Conservation (phyloP, 2,888 invertebrate genomes). For the Metallyticus violacea region DNA sequence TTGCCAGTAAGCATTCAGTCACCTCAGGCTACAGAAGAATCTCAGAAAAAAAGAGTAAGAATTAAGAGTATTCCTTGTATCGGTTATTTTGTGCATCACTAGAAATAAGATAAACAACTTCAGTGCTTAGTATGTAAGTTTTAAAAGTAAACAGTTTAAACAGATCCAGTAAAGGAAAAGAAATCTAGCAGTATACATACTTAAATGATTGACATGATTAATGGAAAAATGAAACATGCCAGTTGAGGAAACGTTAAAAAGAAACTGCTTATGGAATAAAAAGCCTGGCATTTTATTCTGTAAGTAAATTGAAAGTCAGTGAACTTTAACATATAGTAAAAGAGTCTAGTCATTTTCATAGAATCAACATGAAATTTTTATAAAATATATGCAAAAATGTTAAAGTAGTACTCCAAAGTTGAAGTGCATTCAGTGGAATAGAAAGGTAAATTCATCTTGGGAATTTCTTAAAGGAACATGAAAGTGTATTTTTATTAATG, state of each 20-base stretch:
- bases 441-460: not conserved
- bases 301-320: not conserved
- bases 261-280: not conserved
- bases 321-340: not conserved
- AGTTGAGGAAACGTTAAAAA: not conserved
- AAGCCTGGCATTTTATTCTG: not conserved
- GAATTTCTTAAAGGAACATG: not conserved
- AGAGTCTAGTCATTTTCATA: not conserved
- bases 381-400: not conserved
- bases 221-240: not conserved
- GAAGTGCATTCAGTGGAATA: not conserved
- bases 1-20: not conserved
- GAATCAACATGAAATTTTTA: not conserved
- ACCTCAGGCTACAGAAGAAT: not conserved
- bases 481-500: not conserved
- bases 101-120: not conserved
- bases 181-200: not conserved
- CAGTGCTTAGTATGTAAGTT: not conserved
- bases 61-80: not conserved
- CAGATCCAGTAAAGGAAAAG: too few relatives aligned
- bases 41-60: too few relatives aligned
- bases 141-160: not conserved
- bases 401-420: not conserved
- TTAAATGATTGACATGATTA: not conserved
- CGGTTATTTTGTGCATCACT: not conserved